These are phyloP conservation scores for Planiliza haematocheilus DNA, from an alignment of 2,113 vertebrate genomes.

Conservation along the genomic window DNA sequence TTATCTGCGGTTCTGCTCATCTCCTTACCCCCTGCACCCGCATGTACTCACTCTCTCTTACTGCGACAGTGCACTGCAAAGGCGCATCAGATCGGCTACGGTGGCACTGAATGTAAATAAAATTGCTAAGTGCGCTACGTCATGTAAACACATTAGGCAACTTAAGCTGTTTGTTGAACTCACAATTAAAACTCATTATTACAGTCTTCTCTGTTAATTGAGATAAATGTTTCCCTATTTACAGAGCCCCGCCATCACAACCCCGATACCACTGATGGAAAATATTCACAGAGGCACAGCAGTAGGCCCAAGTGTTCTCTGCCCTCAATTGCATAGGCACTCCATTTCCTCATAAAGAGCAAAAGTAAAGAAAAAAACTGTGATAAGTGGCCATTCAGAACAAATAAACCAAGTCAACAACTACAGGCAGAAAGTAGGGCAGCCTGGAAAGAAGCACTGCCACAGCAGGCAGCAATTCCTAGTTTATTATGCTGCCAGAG, in stretches of 20 bases:
- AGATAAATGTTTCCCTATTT: slow-evolving; percentile 47
- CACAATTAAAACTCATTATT: slow-evolving; percentile 61
- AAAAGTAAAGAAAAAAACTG: slow-evolving; percentile 36
- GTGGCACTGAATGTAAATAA: slow-evolving; percentile 54
- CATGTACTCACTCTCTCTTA: slow-evolving; percentile 6
- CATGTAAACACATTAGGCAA: slow-evolving; percentile 51
- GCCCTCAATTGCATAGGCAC: slow-evolving; percentile 28
- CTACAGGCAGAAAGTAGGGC: slow-evolving; percentile 72
- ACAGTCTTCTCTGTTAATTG: slow-evolving; percentile 18
- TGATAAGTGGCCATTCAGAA: slow-evolving; percentile 61
- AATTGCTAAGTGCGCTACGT: slow-evolving; percentile 44
- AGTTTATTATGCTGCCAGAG: slow-evolving; percentile 59
- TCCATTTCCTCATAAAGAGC: slow-evolving; percentile 48
- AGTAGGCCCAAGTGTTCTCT: slow-evolving; percentile 38
- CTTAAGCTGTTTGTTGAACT: slow-evolving; percentile 50
- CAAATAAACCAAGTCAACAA: slow-evolving; percentile 73
- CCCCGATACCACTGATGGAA: slow-evolving; percentile 39
- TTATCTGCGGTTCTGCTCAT: slow-evolving; percentile 75
- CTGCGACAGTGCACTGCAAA: slow-evolving; percentile 47
- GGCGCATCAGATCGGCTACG: slow-evolving; percentile 24
- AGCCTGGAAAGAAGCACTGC: slow-evolving; percentile 56
- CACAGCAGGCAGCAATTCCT: slow-evolving; percentile 63
- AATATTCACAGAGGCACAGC: slow-evolving; percentile 44
- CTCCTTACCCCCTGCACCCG: slow-evolving; percentile 36
- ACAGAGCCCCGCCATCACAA: slow-evolving; percentile 13